Percentiles rank a stretch among this genome's conserved stretches.
Conservation (phyloP, 2,888 invertebrate species). For the Apotomis capreana region DNA sequence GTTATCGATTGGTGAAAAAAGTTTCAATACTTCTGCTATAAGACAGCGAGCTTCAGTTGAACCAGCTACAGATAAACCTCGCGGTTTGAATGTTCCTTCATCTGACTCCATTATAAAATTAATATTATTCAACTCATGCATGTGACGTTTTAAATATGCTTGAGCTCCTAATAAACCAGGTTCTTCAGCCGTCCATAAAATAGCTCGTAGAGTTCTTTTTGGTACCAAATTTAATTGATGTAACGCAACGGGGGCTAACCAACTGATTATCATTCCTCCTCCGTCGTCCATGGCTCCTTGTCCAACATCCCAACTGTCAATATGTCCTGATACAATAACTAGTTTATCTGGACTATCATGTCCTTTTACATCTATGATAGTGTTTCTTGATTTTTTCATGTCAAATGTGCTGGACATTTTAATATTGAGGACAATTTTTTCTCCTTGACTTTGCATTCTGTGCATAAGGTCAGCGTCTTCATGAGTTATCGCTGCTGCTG, state of each 20-base stretch:
- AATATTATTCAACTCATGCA: constrained; percentile 82
- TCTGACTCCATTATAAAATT: constrained; percentile 94
- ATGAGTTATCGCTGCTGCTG: constrained; percentile 88
- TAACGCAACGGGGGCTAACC: constrained; percentile 87
- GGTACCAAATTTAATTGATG: constrained; percentile 86
- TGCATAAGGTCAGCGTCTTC: constrained; percentile 89
- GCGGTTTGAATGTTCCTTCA: constrained; percentile 90
- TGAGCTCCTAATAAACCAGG: constrained; percentile 87
- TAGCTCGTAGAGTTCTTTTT: constrained; percentile 87
- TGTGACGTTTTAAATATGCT: constrained; percentile 85
- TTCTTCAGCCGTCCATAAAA: constrained; percentile 93
- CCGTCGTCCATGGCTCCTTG: constrained; percentile 96
- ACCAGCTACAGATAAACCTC: constrained; percentile 87
- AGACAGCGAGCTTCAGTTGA: constrained; percentile 85
- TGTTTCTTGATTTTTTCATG: constrained; percentile 86
- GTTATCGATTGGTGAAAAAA: constrained; percentile 85
- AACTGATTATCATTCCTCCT: constrained; percentile 91
- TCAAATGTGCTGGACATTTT: constrained; percentile 85
- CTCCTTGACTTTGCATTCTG: constrained; percentile 83
- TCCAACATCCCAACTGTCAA: constrained; percentile 96
- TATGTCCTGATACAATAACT: constrained; percentile 91
- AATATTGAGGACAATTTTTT: constrained; percentile 71
- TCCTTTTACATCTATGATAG: constrained; percentile 87
- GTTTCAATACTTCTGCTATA: constrained; percentile 85
- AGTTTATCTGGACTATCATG: constrained; percentile 69